Conservation (phyloP, 2,113 vertebrate genomes). For the Myiagra hebetior region DNA sequence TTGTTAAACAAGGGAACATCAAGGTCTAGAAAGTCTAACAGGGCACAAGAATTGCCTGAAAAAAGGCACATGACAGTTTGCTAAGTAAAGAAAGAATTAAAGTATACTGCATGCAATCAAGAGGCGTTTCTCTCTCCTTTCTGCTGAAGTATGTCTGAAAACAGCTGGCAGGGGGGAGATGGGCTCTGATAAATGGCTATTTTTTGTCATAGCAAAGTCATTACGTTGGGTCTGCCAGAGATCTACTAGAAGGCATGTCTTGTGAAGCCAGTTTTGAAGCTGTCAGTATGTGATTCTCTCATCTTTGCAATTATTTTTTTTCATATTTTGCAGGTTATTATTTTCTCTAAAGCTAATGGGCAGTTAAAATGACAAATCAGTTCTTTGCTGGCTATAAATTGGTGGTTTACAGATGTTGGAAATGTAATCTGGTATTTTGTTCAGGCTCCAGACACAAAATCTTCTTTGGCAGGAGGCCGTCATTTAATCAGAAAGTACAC, state of each 20-base stretch:
- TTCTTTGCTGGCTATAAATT: background rate
- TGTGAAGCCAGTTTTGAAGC: background rate
- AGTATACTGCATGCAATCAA: background rate
- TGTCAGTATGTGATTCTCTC: background rate
- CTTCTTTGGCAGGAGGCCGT: background rate
- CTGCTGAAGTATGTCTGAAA: background rate
- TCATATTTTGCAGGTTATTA: background rate
- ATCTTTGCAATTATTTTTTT: background rate
- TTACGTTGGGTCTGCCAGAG: background rate
- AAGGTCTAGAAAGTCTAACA: background rate
- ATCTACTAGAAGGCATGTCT: background rate
- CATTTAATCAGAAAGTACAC: background rate
- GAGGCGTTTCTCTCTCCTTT: background rate
- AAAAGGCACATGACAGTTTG: background rate
- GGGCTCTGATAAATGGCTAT: background rate
- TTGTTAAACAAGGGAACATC: background rate
- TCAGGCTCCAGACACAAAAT: background rate
- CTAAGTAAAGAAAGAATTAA: background rate
- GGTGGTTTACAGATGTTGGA: background rate
- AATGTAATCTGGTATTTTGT: background rate
- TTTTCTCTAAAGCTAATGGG: background rate
- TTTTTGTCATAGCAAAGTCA: background rate
- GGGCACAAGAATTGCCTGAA: background rate
- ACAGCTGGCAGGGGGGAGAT: fast-evolving
- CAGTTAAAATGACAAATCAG: background rate